Evolutionary conservation across 2,888 invertebrate species (phyloP), one percentile per base, ranked within the genome.

Genomic region (Electrophaes corylata): DNA sequence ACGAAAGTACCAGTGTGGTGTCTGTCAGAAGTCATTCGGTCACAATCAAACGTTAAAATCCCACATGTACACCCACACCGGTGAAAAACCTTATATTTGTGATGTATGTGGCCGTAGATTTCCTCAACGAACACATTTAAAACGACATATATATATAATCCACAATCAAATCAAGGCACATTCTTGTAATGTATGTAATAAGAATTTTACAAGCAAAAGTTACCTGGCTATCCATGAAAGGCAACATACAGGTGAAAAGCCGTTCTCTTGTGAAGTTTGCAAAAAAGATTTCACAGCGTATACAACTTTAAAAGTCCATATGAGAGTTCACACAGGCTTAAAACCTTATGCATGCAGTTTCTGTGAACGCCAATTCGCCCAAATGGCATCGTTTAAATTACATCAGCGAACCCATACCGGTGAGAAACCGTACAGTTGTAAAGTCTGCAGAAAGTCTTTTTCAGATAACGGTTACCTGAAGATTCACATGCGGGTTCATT

Each of bases 391-490:
- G 50, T 90, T 85, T 23, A 90, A 88, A 20, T 70, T 90, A 0
- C 91, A 91, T 37, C 84, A 86, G 54, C 49, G 91, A 0, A 89
- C 87, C 0, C 91, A 91, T 26, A 90, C 91, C 0, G 91, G 91
- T 0, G 91, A 90, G 35, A 69, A 75, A 4, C 91, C 91, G 0
- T 91, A 66, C 45, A 66, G 78, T 0, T 91, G 91, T 46, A 79
- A 81, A 59, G 73, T 91, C 0, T 91, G 91, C 33, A 84, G 88
- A 6, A 90, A 90, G 64, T 78, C 84, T 0, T 91, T 91, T 39
- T 84, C 91, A 0, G 88, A 90, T 41, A 90, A 87, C n/a, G 88
- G 89, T 0, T 89, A 91, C 49, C 69, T 91, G 11, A 91, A 88
- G 60, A 88, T 88, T 0, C 91, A 91, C 56, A 86, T 89, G 87